These are phyloP conservation scores for Keiferia lycopersicella DNA, from an alignment of 2,888 invertebrate genomes.

Conservation along the genomic window DNA sequence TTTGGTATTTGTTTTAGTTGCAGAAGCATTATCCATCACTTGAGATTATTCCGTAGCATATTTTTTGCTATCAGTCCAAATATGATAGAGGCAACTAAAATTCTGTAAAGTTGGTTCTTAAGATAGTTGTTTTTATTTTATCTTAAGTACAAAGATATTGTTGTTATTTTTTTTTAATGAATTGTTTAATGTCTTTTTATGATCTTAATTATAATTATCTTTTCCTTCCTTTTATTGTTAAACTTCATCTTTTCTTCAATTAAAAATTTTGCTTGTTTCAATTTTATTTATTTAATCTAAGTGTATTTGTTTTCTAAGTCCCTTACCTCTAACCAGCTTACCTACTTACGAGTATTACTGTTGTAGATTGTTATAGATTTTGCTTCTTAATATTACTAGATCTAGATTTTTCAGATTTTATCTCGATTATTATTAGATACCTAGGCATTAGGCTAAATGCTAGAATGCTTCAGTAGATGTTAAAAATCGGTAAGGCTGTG, in stretches of 20 bases:
- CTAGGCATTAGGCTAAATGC: constrained; percentile 15
- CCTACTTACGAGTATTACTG: constrained; percentile 9
- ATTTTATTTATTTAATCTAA: constrained; percentile 13
- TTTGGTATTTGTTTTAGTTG: constrained; percentile 16
- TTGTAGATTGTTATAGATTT: constrained; percentile 1
- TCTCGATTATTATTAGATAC: background rate
- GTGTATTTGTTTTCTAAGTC: background rate
- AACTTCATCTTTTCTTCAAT: constrained; percentile 19
- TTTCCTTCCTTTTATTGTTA: constrained; percentile 7
- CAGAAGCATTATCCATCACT: background rate
- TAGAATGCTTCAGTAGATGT: constrained; percentile 16
- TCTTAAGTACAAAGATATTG: background rate
- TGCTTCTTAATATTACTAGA: background rate
- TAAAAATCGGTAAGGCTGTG: constrained; percentile 14
- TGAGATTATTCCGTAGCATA: constrained; percentile 14
- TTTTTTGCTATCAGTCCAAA: constrained; percentile 7
- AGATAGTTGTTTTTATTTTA: constrained; percentile 2
- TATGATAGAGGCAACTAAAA: background rate
- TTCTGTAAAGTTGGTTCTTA: background rate
- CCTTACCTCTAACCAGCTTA: background rate
- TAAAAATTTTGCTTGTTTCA: constrained; percentile 25
- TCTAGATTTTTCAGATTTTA: constrained; percentile 10
- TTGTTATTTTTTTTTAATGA: constrained; percentile 10
- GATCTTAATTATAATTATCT: background rate
- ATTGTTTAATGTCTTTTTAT: background rate